Evolutionary conservation across 2,113 vertebrate species (phyloP).

Genomic region (Melanotaenia duboulayi): DNA sequence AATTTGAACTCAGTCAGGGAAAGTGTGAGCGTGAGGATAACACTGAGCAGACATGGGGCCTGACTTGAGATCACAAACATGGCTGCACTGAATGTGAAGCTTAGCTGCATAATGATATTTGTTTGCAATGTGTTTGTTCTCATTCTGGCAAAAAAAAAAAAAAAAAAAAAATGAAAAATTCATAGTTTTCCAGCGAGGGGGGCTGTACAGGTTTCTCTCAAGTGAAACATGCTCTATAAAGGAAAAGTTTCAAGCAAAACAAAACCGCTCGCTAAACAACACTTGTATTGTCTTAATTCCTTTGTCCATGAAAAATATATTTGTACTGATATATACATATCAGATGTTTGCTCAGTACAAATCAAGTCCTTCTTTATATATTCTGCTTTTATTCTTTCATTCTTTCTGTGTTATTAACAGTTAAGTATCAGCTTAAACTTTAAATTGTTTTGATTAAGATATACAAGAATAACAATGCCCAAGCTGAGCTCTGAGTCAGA

Average conservation of each 20-base stretch:
- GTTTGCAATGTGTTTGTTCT: conserved; percentile 52
- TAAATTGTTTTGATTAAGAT: conserved; percentile 7
- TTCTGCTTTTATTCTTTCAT: background rate
- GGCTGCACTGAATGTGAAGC: conserved; percentile 31
- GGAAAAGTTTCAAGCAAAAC: conserved; percentile 20
- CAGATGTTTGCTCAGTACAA: background rate
- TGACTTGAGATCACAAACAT: conserved; percentile 39
- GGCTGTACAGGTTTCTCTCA: conserved; percentile 25
- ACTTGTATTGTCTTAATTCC: conserved; percentile 3
- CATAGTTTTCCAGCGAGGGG: conserved; percentile 32
- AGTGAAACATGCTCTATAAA: conserved; percentile 33
- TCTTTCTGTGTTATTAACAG: conserved; percentile 13
- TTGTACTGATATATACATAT: background rate
- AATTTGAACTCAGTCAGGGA: conserved; percentile 35
- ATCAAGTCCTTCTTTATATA: background rate
- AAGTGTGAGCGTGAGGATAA: conserved; percentile 38
- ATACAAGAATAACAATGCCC: background rate
- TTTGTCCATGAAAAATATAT: conserved; percentile 10
- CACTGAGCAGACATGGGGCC: conserved; percentile 30
- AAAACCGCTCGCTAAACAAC: background rate
- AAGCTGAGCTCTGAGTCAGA: background rate
- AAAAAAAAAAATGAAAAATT: conserved; percentile 52
- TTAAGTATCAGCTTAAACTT: conserved; percentile 6
- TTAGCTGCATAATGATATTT: conserved; percentile 51
- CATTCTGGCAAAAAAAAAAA: conserved; percentile 41